Base-by-base conservation (phyloP, 2,797 vertebrate genomes). In the Antrozous pallidus region DNA sequence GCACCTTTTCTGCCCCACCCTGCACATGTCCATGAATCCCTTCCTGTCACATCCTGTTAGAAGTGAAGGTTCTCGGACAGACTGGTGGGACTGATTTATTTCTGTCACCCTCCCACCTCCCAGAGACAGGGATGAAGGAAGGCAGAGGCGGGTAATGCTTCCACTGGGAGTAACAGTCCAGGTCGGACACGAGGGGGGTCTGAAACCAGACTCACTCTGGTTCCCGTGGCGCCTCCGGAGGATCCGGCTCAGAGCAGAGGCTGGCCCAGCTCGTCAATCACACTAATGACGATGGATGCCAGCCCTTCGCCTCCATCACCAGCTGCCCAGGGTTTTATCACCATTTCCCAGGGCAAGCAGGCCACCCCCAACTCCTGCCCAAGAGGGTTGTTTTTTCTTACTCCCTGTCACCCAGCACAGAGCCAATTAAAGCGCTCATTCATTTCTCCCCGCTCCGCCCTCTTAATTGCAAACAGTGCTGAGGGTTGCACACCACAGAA, bases 391-490 rank as follows among this genome's bases (percentile, higher is more conserved):
- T 61, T 75, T 70, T 82, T 36, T 86, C 90, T 92, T 75, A 63
- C 56, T 84, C 40, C 2, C 0, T 84, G 47, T 94, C 54, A 56
- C 78, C 85, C 77, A 90, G 91, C 90, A 92, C 90, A 89, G 40
- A 95, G 88, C 81, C 95, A 94, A 95, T 96, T 96, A 97, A 93
- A 84, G 42, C 90, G 83, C 65, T 77, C 94, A 88, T 77, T 96
- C 92, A 80, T 96, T 85, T 95, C 90, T 78, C 91, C n/a, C 85
- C 77, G 87, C 56, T 91, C 81, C 54, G 9, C 88, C 91, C 81
- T 95, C 92, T 97, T 97, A 92, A 97, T 95, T 97, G 83, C 78
- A 58, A 94, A 90, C 74, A 91, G 91, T 18, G 75, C 90, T 42
- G 79, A 90, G 94, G 95, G 82, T 40, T 94, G 91, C 94, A 79